Conservation (phyloP, 1,140 invertebrate genomes). For the Temnothorax nylanderi region DNA sequence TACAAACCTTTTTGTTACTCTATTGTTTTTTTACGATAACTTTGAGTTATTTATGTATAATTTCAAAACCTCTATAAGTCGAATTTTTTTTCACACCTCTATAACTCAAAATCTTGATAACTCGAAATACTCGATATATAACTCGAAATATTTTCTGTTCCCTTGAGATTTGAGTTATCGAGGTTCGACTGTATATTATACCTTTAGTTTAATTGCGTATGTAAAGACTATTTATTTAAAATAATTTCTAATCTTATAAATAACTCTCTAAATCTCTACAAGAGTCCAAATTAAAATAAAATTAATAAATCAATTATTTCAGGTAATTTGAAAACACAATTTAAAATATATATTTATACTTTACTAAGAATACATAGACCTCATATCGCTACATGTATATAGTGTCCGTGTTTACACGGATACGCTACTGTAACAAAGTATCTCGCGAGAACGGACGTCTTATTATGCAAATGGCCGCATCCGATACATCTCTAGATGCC, state of each 20-base stretch:
- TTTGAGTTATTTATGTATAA: too few species aligned
- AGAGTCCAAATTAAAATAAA: neutral
- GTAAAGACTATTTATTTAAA: neutral
- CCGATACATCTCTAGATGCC: constrained; percentile 2
- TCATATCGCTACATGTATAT: too few species aligned
- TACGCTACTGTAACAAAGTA: neutral
- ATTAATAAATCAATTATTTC: neutral
- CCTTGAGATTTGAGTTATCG: too few species aligned
- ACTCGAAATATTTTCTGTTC: too few species aligned
- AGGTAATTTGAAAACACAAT: neutral
- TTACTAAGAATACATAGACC: neutral
- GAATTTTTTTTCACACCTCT: too few species aligned
- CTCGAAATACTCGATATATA: too few species aligned
- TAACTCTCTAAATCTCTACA: neutral
- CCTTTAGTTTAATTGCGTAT: neutral
- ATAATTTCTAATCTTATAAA: neutral
- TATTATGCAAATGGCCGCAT: constrained; percentile 46
- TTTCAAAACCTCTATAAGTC: too few species aligned
- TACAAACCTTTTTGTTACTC: too few species aligned
- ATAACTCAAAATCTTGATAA: too few species aligned
- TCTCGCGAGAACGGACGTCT: constrained; percentile 18
- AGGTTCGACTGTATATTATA: neutral
- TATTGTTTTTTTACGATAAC: too few species aligned
- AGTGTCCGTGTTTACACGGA: neutral
- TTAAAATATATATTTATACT: neutral